These are phyloP conservation scores for Panagrolaimus sp. DNA, from an alignment of 1,140 invertebrate genomes.

Conservation along the genomic window DNA sequence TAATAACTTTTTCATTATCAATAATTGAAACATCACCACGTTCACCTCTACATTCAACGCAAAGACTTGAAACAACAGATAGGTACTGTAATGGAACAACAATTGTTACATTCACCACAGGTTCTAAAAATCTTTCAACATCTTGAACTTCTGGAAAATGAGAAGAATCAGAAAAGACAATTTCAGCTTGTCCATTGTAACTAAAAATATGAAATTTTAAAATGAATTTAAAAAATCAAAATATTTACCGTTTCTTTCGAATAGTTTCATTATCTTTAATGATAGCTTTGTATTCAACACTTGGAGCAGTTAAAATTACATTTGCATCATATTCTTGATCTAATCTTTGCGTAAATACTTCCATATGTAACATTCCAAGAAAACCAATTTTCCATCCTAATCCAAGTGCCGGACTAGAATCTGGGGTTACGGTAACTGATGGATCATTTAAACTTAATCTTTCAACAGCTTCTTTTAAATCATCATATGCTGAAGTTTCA, in stretches of 20 bases:
- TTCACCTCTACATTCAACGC: constrained; percentile 71
- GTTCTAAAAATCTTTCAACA: constrained; percentile 67
- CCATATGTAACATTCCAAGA: constrained; percentile 86
- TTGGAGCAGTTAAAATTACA: constrained; percentile 83
- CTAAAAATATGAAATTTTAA: too few relatives aligned
- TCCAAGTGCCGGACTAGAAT: constrained; percentile 83
- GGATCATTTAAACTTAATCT: constrained; percentile 88
- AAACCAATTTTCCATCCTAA: constrained; percentile 82
- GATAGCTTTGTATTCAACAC: constrained; percentile 85
- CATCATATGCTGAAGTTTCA: constrained; percentile 76
- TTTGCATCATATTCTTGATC: constrained; percentile 85
- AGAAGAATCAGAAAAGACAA: constrained; percentile 78
- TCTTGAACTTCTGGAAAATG: constrained; percentile 58
- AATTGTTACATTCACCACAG: constrained; percentile 80
- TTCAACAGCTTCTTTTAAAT: constrained; percentile 72
- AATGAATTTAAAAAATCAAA: too few relatives aligned
- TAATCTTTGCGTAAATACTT: constrained; percentile 82
- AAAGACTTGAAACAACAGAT: constrained; percentile 60
- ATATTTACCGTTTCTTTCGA: constrained; percentile 64
- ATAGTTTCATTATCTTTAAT: constrained; percentile 67
- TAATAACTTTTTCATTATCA: constrained; percentile 73
- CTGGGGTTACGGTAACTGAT: constrained; percentile 73
- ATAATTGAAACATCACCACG: constrained; percentile 73
- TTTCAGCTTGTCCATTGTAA: constrained; percentile 65
- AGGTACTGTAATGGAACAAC: constrained; percentile 70